A percentile compares a stretch with the other conserved stretches of the same genome.
Conservation (phyloP, 2,113 vertebrate species). For the Ia io region DNA sequence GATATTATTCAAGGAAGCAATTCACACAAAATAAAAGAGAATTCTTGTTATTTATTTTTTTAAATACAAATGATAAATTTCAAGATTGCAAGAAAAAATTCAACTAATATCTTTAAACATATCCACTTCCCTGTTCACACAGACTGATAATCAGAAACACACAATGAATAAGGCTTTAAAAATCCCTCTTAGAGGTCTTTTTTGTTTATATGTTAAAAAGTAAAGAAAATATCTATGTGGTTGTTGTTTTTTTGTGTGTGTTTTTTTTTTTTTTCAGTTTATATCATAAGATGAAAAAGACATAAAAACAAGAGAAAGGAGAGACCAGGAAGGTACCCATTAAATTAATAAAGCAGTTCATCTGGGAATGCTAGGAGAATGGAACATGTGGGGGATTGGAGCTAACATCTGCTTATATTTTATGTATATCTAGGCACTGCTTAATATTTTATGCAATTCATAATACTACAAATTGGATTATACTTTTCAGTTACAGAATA, state of each 20-base stretch:
- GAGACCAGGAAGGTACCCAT: neutral
- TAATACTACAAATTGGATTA: neutral
- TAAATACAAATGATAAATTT: neutral
- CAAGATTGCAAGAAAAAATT: neutral
- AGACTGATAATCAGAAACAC: neutral
- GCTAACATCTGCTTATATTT: neutral
- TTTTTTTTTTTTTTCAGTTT: neutral
- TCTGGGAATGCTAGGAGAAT: neutral
- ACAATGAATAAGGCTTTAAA: neutral
- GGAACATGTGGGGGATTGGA: neutral
- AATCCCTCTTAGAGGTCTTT: neutral
- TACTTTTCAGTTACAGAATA: neutral
- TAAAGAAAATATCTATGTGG: neutral
- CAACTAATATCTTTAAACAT: neutral
- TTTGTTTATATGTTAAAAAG: neutral
- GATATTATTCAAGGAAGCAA: neutral
- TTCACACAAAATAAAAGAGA: neutral
- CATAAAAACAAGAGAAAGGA: neutral
- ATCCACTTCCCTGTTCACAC: too few relatives aligned
- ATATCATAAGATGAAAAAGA: neutral
- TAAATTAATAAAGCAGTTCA: neutral
- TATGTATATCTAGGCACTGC: neutral
- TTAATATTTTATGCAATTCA: neutral
- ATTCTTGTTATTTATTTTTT: neutral
- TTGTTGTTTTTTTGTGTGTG: neutral